phyloP scores from a whole-genome alignment of 2,797 vertebrate species.

The Cirrhinus mrigala region DNA sequence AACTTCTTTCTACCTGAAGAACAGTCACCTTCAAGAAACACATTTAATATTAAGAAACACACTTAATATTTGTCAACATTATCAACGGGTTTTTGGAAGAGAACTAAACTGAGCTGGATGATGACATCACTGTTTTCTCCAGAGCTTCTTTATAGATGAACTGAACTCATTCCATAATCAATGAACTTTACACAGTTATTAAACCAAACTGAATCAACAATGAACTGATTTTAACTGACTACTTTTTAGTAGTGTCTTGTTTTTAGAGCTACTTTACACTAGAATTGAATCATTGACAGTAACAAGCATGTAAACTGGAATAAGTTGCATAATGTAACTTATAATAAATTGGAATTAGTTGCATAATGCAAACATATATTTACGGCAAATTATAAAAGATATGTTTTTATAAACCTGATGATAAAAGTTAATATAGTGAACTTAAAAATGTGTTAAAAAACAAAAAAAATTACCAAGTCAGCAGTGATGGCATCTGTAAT shows the following conservation, averaged over 20 bases:
- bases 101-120: background rate
- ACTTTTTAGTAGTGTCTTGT: too few relatives aligned
- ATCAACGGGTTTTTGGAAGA: background rate
- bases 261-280: too few relatives aligned
- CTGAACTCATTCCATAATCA: too few relatives aligned
- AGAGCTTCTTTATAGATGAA: background rate
- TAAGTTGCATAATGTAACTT: background rate
- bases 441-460: too few relatives aligned
- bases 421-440: background rate
- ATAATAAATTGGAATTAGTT: too few relatives aligned
- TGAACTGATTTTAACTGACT: too few relatives aligned
- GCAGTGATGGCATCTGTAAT: slow-evolving; percentile 67
- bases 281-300: background rate
- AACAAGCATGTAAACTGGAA: background rate
- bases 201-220: too few relatives aligned
- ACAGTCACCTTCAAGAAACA: slow-evolving; percentile 72
- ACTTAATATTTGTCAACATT: background rate
- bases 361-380: background rate
- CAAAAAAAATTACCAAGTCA: slow-evolving; percentile 67
- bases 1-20: slow-evolving; percentile 64
- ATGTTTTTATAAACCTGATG: background rate
- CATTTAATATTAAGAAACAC: background rate
- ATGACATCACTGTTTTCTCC: background rate
- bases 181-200: too few relatives aligned
- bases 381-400: background rate